Conservation (phyloP, 2,888 invertebrate genomes). For the Synergus umbraculus region DNA sequence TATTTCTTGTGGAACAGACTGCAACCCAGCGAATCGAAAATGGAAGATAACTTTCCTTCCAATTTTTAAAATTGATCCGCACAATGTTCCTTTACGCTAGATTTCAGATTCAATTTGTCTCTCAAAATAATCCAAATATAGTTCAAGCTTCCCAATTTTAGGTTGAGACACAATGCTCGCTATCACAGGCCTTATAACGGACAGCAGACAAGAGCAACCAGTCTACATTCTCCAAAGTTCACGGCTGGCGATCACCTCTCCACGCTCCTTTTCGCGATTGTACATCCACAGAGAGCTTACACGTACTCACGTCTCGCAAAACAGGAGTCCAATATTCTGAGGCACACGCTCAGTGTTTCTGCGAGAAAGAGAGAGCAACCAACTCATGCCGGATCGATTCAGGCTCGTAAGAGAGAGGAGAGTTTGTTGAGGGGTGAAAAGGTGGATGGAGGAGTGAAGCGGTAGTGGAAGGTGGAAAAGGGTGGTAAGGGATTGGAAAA, state of each 20-base stretch:
- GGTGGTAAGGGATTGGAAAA: not conserved
- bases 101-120: not conserved
- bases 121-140: not conserved
- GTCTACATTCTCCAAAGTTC: conserved; percentile 30
- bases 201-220: conserved; percentile 16
- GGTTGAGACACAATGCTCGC: conserved; percentile 16
- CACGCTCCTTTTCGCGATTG: conserved; percentile 27
- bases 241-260: conserved; percentile 33
- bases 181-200: not conserved
- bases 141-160: not conserved
- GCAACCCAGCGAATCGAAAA: too few species aligned
- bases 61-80: not conserved
- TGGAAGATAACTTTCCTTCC: not conserved
- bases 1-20: too few species aligned
- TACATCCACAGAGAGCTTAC: conserved; percentile 34
- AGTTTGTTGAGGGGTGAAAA: conserved; percentile 1
- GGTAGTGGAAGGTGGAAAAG: not conserved
- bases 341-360: conserved; percentile 41
- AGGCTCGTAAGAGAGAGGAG: conserved; percentile 33
- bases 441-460: not conserved
- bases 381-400: conserved; percentile 32
- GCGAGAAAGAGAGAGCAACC: conserved; percentile 29
- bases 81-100: not conserved
- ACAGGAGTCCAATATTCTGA: conserved; percentile 39
- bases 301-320: conserved; percentile 37